A percentile compares a stretch with the other conserved stretches of the same genome.
Evolutionary conservation across 2,113 vertebrate species (phyloP).

Genomic region (Burhinus oedicnemus): DNA sequence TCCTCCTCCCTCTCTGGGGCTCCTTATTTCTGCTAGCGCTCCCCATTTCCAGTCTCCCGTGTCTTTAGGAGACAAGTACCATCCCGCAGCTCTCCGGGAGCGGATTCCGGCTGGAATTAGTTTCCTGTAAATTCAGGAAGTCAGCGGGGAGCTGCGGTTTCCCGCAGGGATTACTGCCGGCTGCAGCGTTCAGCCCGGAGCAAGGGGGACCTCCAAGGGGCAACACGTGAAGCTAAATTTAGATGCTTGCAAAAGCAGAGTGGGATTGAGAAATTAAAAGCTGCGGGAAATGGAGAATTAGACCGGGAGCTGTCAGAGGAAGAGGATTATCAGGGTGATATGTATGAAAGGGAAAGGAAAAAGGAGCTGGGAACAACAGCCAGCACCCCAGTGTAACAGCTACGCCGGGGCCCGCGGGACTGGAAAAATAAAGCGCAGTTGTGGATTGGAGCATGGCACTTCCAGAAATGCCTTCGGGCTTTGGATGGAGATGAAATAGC

Average conservation of each 20-base stretch:
- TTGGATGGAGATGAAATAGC: neutral
- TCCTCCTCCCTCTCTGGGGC: neutral
- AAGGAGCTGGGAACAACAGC: neutral
- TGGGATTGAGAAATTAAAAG: neutral
- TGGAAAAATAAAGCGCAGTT: too few species aligned
- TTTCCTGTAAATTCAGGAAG: neutral
- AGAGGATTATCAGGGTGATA: neutral
- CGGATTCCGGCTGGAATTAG: neutral
- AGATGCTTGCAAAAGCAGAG: neutral
- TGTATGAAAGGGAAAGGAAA: neutral
- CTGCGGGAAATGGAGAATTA: neutral
- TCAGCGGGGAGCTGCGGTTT: neutral
- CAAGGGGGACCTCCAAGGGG: neutral
- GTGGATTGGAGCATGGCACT: neutral
- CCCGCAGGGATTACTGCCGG: neutral
- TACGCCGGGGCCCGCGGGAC: rapidly evolving
- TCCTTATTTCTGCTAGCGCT: neutral
- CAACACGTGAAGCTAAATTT: neutral
- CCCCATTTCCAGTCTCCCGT: neutral
- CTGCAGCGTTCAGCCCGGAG: neutral
- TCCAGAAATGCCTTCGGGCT: neutral
- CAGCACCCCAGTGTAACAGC: neutral
- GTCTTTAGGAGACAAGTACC: neutral
- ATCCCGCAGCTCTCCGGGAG: neutral
- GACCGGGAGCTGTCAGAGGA: neutral